Conservation (phyloP, 2,888 invertebrate genomes). For the Ophion costatus region DNA sequence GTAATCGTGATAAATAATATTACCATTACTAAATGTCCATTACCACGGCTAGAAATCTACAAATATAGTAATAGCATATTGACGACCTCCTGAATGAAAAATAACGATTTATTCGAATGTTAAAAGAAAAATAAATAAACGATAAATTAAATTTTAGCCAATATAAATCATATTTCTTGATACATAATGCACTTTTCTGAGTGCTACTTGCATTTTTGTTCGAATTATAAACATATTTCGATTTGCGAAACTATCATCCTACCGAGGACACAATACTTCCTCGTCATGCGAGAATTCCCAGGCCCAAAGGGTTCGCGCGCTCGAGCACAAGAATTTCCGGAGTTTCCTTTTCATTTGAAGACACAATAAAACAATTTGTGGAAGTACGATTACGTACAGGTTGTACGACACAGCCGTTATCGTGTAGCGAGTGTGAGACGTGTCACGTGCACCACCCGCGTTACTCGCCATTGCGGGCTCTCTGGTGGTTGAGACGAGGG, state of each 20-base stretch:
- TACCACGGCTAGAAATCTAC: neutral
- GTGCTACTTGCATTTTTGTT: neutral
- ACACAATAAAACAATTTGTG: neutral
- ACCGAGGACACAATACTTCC: neutral
- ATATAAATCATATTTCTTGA: neutral
- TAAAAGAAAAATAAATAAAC: neutral
- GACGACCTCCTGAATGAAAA: neutral
- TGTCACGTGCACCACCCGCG: constrained; percentile 60
- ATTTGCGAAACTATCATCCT: neutral
- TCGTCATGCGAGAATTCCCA: neutral
- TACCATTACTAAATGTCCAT: too few species aligned
- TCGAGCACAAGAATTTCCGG: neutral
- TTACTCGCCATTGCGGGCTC: constrained; percentile 31
- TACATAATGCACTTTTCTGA: neutral
- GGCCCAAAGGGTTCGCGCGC: neutral
- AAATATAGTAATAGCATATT: neutral
- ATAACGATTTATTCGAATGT: neutral
- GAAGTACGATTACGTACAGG: neutral
- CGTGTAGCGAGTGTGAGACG: constrained; percentile 48
- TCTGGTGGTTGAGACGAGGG: constrained; percentile 43
- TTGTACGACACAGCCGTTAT: constrained; percentile 36
- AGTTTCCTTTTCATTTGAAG: neutral
- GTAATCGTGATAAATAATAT: too few species aligned
- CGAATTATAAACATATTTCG: neutral
- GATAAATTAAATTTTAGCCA: neutral